Evolutionary conservation across 2,888 invertebrate genomes (phyloP).

Genomic region (Sipunculus nudus): DNA sequence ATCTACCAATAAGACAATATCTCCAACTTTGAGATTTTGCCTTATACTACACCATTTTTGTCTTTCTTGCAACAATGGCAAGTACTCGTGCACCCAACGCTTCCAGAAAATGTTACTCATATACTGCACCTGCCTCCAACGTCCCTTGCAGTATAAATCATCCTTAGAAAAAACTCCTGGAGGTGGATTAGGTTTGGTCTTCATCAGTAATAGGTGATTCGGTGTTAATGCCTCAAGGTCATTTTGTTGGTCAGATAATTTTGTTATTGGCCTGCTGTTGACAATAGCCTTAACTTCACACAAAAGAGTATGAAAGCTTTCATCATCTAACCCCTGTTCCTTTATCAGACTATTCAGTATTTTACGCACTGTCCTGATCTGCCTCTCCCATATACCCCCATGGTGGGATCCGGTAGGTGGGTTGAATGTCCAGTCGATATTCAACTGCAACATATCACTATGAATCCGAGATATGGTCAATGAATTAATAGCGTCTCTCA

Average conservation of each 20-base stretch:
- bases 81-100: conserved; percentile 22
- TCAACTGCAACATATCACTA: not conserved
- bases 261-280: not conserved
- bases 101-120: conserved; percentile 25
- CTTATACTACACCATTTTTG: conserved; percentile 9
- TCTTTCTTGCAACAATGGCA: conserved; percentile 14
- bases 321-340: not conserved
- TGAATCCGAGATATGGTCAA: not conserved
- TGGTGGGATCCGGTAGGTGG: conserved; percentile 5
- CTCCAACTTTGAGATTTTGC: conserved; percentile 11
- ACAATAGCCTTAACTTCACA: conserved; percentile 6
- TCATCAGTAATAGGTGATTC: not conserved
- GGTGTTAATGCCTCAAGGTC: not conserved
- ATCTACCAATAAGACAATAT: conserved; percentile 22
- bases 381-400: conserved; percentile 3
- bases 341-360: not conserved
- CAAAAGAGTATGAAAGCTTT: not conserved
- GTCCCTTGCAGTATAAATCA: conserved; percentile 20
- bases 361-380: conserved; percentile 3
- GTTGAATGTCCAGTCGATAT: conserved; percentile 6
- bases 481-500: not conserved
- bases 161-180: conserved; percentile 19
- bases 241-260: not conserved
- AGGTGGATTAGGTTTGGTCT: not conserved
- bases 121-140: conserved; percentile 32